A percentile compares a stretch with the other conserved stretches of the same genome.
Evolutionary conservation across 2,797 vertebrate genomes (phyloP).

Genomic region (Steatocranus sp.): DNA sequence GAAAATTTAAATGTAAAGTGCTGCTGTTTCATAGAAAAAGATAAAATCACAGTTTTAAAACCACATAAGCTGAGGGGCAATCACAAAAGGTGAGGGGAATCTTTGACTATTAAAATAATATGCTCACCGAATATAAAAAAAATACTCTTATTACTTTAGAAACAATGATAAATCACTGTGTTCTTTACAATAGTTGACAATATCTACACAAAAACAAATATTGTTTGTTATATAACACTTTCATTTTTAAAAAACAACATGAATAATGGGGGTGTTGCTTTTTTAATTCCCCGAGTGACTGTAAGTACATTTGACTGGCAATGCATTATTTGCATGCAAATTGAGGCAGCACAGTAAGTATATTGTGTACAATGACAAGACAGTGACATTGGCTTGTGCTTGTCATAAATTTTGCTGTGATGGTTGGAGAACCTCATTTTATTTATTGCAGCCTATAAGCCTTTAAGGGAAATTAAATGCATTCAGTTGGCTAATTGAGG

Average conservation of each 20-base stretch:
- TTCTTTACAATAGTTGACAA: not conserved
- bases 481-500: slow-evolving; percentile 54
- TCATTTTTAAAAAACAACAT: not conserved
- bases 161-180: not conserved
- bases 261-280: not conserved
- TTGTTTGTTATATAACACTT: not conserved
- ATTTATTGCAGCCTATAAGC: slow-evolving; percentile 39
- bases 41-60: slow-evolving; percentile 52
- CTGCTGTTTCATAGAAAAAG: slow-evolving; percentile 70
- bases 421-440: slow-evolving; percentile 28
- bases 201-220: not conserved
- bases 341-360: slow-evolving; percentile 25
- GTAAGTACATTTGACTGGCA: slow-evolving; percentile 58
- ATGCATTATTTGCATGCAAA: slow-evolving; percentile 61
- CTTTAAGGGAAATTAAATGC: slow-evolving; percentile 48
- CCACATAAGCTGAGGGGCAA: slow-evolving; percentile 64
- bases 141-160: not conserved
- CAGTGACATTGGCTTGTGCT: slow-evolving; percentile 32
- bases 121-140: not conserved
- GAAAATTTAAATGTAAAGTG: slow-evolving; percentile 39
- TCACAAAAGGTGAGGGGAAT: slow-evolving; percentile 64
- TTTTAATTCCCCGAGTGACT: slow-evolving; percentile 14
- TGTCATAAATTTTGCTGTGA: slow-evolving; percentile 30
- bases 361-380: slow-evolving; percentile 40
- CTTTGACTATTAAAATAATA: slow-evolving; percentile 63